Conservation (phyloP, 2,797 vertebrate genomes). For the Enoplosus armatus region DNA sequence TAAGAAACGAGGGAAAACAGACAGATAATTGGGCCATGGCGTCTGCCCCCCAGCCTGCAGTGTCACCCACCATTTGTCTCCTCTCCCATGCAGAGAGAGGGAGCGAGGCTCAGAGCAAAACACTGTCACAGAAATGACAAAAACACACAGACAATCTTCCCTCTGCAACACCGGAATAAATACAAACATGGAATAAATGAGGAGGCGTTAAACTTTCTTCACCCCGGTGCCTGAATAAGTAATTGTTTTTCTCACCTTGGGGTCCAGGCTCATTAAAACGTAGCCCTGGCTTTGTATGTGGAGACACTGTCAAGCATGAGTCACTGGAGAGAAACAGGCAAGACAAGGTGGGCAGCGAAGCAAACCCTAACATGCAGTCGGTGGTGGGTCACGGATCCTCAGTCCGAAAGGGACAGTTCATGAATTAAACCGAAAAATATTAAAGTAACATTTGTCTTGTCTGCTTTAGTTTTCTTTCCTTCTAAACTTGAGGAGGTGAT, state of each 20-base stretch:
- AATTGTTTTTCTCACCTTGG: slow-evolving; percentile 52
- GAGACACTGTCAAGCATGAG: slow-evolving; percentile 34
- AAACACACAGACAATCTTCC: not conserved
- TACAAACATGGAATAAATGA: slow-evolving; percentile 31
- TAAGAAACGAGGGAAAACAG: slow-evolving; percentile 6
- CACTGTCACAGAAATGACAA: not conserved
- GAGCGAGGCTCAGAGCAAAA: slow-evolving; percentile 14
- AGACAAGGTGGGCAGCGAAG: slow-evolving; percentile 9
- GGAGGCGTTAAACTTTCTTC: slow-evolving; percentile 30
- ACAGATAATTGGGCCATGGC: slow-evolving; percentile 48
- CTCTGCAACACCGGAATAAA: slow-evolving; percentile 14
- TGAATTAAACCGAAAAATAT: slow-evolving; percentile 24
- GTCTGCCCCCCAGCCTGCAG: slow-evolving; percentile 28
- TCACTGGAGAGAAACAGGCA: slow-evolving; percentile 17
- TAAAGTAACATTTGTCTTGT: slow-evolving; percentile 3
- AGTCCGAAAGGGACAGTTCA: not conserved
- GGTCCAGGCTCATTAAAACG: slow-evolving; percentile 59
- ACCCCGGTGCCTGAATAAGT: slow-evolving; percentile 34
- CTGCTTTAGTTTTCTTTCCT: not conserved
- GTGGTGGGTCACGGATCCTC: slow-evolving; percentile 4
- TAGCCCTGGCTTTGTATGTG: not conserved
- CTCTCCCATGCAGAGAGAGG: slow-evolving; percentile 8
- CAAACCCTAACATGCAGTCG: too few species aligned
- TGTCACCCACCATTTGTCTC: slow-evolving; percentile 62
- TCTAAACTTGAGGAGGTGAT: not conserved